phyloP scores from a whole-genome alignment of 2,797 vertebrate genomes.

The Takifugu rubripes region DNA sequence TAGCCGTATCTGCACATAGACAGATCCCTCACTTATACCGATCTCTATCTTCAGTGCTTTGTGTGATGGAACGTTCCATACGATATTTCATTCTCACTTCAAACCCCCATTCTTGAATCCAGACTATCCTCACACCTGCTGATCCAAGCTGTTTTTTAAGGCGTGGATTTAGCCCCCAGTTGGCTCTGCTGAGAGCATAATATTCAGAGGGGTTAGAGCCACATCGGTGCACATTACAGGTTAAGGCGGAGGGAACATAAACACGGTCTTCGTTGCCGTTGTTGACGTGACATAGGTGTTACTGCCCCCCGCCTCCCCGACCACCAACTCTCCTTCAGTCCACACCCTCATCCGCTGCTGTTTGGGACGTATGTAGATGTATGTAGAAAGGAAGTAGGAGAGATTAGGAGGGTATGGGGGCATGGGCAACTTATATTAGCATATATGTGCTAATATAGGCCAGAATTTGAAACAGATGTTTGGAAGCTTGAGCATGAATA shows the following conservation, averaged over 20 bases:
- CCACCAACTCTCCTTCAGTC: slow-evolving; percentile 6
- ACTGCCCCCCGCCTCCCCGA: slow-evolving; percentile 9
- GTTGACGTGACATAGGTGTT: slow-evolving; percentile 20
- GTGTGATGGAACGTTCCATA: slow-evolving; percentile 45
- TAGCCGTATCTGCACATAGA: slow-evolving; percentile 17
- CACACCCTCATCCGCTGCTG: slow-evolving; percentile 19
- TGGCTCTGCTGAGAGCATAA: slow-evolving; percentile 31
- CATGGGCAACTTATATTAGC: background rate
- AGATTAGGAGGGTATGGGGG: background rate
- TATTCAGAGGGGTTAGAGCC: slow-evolving; percentile 38
- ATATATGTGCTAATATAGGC: background rate
- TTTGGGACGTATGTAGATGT: background rate
- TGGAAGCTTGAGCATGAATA: background rate
- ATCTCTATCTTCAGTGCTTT: slow-evolving; percentile 40
- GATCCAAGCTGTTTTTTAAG: slow-evolving; percentile 44
- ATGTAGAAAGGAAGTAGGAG: no score
- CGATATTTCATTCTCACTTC: slow-evolving; percentile 57
- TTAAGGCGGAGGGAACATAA: slow-evolving; percentile 35
- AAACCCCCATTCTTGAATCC: slow-evolving; percentile 34
- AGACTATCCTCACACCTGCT: slow-evolving; percentile 56
- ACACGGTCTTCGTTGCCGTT: slow-evolving; percentile 21
- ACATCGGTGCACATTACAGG: slow-evolving; percentile 53
- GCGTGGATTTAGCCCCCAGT: slow-evolving; percentile 35
- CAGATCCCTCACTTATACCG: slow-evolving; percentile 41
- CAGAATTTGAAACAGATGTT: background rate